Conservation (phyloP, 2,113 vertebrate genomes). For the Oncorhynchus clarkii region DNA sequence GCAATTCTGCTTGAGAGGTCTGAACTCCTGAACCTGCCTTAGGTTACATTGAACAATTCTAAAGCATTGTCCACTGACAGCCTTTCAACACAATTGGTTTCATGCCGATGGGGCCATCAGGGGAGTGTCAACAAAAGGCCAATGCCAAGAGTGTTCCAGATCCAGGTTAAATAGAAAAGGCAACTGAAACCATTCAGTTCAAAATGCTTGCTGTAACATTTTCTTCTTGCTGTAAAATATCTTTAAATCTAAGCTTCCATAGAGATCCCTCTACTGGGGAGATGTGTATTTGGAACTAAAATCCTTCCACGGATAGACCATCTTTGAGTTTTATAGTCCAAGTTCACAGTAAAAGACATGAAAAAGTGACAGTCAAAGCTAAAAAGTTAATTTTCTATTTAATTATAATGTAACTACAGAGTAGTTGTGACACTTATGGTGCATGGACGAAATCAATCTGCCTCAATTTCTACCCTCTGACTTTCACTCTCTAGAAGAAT, state of each 20-base stretch:
- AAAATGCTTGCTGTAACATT: neutral
- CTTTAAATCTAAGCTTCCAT: neutral
- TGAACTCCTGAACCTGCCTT: neutral
- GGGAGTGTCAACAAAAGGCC: neutral
- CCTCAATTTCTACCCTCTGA: no score
- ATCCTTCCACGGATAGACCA: neutral
- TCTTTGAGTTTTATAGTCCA: no score
- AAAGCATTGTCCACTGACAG: neutral
- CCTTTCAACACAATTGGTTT: neutral
- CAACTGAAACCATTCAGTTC: neutral
- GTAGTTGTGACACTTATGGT: no score
- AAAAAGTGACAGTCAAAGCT: no score
- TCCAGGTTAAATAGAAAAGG: neutral
- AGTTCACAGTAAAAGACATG: no score
- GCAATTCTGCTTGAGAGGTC: neutral
- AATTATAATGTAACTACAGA: no score
- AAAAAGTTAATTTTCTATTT: no score
- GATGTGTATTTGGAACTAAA: neutral
- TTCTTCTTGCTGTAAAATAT: neutral
- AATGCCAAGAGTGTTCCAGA: neutral
- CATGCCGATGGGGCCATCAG: neutral
- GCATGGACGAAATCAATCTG: neutral
- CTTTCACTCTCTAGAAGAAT: no score
- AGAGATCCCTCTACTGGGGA: neutral
- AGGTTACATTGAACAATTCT: neutral